Evolutionary conservation across 2,888 invertebrate genomes (phyloP), one percentile per base, ranked within the genome.

Genomic region (Scaptomyza reducta): DNA sequence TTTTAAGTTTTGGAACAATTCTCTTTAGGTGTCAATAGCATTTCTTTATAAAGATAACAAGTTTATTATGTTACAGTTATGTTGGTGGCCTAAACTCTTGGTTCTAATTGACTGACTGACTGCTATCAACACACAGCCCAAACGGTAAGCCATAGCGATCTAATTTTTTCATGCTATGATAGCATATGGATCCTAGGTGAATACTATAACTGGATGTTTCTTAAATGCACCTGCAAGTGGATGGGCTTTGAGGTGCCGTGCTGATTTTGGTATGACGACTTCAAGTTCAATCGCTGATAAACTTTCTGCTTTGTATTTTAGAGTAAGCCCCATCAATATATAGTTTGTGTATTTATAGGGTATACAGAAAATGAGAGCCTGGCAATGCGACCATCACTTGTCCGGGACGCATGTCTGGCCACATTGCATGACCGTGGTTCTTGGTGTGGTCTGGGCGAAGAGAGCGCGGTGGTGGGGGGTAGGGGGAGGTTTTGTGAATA

Each of bases 381-480:
- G 77, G 57, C 67, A 73, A 70, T 70, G 58, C 73, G 59, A 56
- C 76, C 78, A 78, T 79, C 80, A 82, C 50, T 76, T 70, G 76
- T 57, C 50, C 49, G 65, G 79, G 69, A 70, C 66, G 70, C 75
- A 70, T 78, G 77, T 80, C 82, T 82, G 81, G 75, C 60, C 64
- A 63, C 66, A 70, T 33, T 55, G 58, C 54, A 47, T 25, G 38
- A 45, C 44, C 58, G 33, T 40, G 50, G 33, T 25, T 13, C 6
- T 38, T 40, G 62, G 54, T 11, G 45, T 13, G 33, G 33, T 33
- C 5, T 13, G 25, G 61, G 18, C 4, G 22, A 1, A 9, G 27
- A 27, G 27, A 7, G 27, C 1, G 7, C 1, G 13, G 13, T 25
- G 38, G 18, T n/a, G 49, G 25, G 41, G 54, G 10, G 29, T 1